Conservation (phyloP, 2,888 invertebrate species). For the Carterocephalus palaemon region DNA sequence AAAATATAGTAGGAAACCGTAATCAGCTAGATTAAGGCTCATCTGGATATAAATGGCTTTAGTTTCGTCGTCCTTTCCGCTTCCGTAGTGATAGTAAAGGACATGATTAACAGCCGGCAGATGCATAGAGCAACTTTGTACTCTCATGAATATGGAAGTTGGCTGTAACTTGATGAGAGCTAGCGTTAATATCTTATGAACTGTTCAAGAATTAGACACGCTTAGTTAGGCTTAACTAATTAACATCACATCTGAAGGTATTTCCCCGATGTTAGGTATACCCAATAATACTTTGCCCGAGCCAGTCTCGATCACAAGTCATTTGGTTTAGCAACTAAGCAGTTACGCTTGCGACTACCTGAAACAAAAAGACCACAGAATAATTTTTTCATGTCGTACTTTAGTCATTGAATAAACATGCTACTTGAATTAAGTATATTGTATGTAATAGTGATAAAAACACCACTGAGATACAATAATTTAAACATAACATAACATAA, state of each 20-base stretch:
- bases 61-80: slow-evolving; percentile 9
- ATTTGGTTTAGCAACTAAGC: too few relatives aligned
- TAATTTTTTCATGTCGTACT: too few relatives aligned
- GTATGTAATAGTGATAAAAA: too few relatives aligned
- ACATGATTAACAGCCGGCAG: slow-evolving; percentile 15
- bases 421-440: too few relatives aligned
- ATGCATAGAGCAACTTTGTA: slow-evolving; percentile 14
- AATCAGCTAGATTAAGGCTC: background rate
- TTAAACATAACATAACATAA: too few relatives aligned
- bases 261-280: too few relatives aligned
- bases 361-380: too few relatives aligned
- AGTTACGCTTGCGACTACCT: too few relatives aligned
- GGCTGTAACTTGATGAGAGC: slow-evolving; percentile 18
- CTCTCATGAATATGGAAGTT: slow-evolving; percentile 6
- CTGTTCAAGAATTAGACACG: slow-evolving; percentile 5
- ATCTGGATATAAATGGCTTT: slow-evolving; percentile 1
- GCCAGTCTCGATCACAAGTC: too few relatives aligned
- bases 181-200: slow-evolving; percentile 9
- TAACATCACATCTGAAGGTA: background rate
- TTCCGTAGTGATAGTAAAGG: slow-evolving; percentile 13
- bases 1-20: background rate
- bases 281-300: too few relatives aligned
- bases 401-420: too few relatives aligned
- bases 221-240: background rate
- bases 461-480: too few relatives aligned